Conservation (phyloP, 2,888 invertebrate genomes). For the Vesta saturnalis region DNA sequence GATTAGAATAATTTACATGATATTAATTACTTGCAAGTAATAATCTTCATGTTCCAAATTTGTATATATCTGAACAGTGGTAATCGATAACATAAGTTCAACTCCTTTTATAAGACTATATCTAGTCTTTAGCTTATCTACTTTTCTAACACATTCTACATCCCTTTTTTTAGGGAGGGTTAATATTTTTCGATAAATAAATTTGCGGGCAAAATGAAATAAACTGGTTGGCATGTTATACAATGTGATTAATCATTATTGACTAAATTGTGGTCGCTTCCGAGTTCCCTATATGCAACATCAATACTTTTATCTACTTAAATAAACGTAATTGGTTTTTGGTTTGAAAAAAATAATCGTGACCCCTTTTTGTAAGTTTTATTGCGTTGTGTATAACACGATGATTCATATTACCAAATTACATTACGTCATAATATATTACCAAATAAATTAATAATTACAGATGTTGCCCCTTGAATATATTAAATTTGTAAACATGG, state of each 20-base stretch:
- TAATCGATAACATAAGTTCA: too few species aligned
- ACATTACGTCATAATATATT: background rate
- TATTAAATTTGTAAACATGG: too few species aligned
- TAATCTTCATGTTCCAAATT: too few species aligned
- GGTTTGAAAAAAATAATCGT: background rate
- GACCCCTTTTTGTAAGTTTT: background rate
- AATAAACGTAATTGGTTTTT: background rate
- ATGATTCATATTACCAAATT: slow-evolving; percentile 3
- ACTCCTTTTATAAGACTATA: too few species aligned
- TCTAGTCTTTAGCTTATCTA: too few species aligned
- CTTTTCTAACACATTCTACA: too few species aligned
- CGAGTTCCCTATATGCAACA: background rate
- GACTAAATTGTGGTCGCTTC: background rate
- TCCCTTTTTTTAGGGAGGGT: background rate
- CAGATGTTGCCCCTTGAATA: too few species aligned
- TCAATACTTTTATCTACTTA: too few species aligned
- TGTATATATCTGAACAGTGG: too few species aligned
- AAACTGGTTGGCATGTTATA: background rate
- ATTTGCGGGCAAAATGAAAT: background rate
- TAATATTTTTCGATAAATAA: background rate
- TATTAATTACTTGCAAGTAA: too few species aligned
- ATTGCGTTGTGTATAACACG: background rate
- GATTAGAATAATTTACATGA: too few species aligned
- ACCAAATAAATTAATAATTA: slow-evolving; percentile 1
- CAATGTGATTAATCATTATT: slow-evolving; percentile 1